Evolutionary conservation across 2,888 invertebrate species (phyloP).

Genomic region (Crioceris asparagi): DNA sequence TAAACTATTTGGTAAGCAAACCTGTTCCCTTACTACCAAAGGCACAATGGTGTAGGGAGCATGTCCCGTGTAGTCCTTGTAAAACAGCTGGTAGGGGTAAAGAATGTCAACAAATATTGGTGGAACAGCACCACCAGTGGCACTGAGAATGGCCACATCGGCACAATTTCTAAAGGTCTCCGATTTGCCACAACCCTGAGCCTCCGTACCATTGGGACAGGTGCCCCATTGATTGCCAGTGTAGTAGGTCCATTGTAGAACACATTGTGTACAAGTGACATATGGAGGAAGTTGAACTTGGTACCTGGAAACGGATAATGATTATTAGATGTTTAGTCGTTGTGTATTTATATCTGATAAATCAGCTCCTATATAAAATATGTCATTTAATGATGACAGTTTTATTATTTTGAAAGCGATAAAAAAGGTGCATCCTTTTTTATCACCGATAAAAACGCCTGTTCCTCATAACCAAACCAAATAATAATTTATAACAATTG

Average conservation of each 20-base stretch:
- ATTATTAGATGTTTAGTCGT: too few relatives aligned
- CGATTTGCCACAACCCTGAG: slow-evolving; percentile 79
- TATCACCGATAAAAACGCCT: too few relatives aligned
- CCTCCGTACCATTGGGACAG: slow-evolving; percentile 76
- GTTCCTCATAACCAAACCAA: too few relatives aligned
- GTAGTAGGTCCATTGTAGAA: slow-evolving; percentile 87
- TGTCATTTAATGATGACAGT: too few relatives aligned
- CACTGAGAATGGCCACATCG: slow-evolving; percentile 72
- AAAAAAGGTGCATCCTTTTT: too few relatives aligned
- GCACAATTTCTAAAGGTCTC: slow-evolving; percentile 90
- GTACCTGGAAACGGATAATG: slow-evolving; percentile 50
- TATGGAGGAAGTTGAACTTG: slow-evolving; percentile 70
- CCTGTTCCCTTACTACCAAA: slow-evolving; percentile 69
- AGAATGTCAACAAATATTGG: slow-evolving; percentile 62
- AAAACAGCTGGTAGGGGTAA: slow-evolving; percentile 68
- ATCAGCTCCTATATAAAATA: too few relatives aligned
- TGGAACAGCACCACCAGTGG: slow-evolving; percentile 50
- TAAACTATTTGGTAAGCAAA: slow-evolving; percentile 57
- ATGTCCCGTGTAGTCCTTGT: slow-evolving; percentile 55
- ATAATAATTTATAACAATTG: too few relatives aligned
- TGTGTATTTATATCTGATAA: too few relatives aligned
- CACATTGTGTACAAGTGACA: slow-evolving; percentile 78
- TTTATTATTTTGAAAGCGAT: too few relatives aligned
- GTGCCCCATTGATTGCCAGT: slow-evolving; percentile 92
- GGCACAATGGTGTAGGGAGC: slow-evolving; percentile 57